Base-by-base conservation (phyloP, 1,140 invertebrate genomes). In the Drosophila bocki region DNA sequence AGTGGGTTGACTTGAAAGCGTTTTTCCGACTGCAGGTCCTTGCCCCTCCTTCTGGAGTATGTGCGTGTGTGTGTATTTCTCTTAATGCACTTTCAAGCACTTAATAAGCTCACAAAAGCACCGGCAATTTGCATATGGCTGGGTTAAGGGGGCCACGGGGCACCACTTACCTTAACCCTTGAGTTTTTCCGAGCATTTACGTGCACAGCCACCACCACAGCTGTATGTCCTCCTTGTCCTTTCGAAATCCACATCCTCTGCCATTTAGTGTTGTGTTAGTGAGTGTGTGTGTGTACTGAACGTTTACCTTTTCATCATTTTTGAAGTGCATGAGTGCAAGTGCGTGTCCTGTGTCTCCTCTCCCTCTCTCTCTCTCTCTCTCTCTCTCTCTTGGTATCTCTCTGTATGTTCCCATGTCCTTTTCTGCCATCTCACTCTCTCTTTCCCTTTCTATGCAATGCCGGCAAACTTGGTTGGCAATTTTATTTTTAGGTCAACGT, bases 51-150 rank as follows among this genome's bases (percentile, higher is more conserved):
- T 6, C 19, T 42, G 8, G 3, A 1, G 11, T 5, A 15, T n/a
- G 26, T 50, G 22, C 12, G 19, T 26, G 47, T 54, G 29, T 67
- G 33, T 67, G 45, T 48, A 41, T 56, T 79, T 78, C 80, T 77
- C 74, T 76, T 71, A 65, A 84, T 90, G 84, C 85, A 74, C 85
- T 84, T 77, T 90, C 81, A 51, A 88, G 81, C 78, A 85, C 78
- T 90, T 88, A 88, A 88, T 90, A 88, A 88, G 75, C 84, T 79
- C 63, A 75, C 77, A 84, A 90, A 88, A 84, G 74, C 80, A 74
- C 84, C 77, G 77, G 67, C 85, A 75, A 90, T 88, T 88, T 88
- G 70, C 78, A 71, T 88, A 50, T 53, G 41, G 41, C 44, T 19
- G 42, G 50, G 41, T 13, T 17, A 39, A 32, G 64, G 50, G 51